Base-by-base conservation (phyloP, 2,888 invertebrate genomes). In the Pyralis farinalis region DNA sequence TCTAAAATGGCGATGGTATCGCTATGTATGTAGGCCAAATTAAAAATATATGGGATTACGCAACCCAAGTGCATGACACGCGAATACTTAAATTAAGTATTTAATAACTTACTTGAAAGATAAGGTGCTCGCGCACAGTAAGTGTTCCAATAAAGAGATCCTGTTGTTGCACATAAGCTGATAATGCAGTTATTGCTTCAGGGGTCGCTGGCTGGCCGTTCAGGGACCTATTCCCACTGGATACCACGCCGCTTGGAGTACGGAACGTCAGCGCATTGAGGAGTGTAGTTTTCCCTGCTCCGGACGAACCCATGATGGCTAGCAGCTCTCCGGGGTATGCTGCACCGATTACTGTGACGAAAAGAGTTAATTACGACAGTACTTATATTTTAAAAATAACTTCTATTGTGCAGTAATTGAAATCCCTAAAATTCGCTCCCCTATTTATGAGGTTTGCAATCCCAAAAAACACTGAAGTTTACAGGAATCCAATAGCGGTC, bases 271-370 rank as follows among this genome's bases (percentile, higher is more conserved):
- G 75, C 0, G 96, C 93, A 77, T 98, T 98, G 42, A 98, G 86
- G 1, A 98, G 91, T 0, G 98, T 98, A 0, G 98, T 98, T 86
- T 98, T 98, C 1, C 98, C 98, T 0, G 98, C 97, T 0, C 98
- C 98, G 20, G 95, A 96, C 0, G 96, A 94, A 0, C 97, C 97
- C 93, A 97, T 93, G 34, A 97, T 94, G 1, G 97, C 96, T 33
- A 97, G 82, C 20, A 97, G 79, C 69, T 97, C 96, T 0, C 97
- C 97, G 0, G 97, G 95, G 67, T 94, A 92, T 0, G 97, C 97
- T 1, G 94, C 92, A 0, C 97, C 97, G 52, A 91, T 94, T 5
- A 96, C 96, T 96, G 61, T 3, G 37, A 42, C 42, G 40, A 32
- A 25, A 22, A 22, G 9, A 7, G 11, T 3, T 22, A 12, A 22